phyloP scores from a whole-genome alignment of 92 coral and sea anemone genomes.

The Bergia puertoricense region DNA sequence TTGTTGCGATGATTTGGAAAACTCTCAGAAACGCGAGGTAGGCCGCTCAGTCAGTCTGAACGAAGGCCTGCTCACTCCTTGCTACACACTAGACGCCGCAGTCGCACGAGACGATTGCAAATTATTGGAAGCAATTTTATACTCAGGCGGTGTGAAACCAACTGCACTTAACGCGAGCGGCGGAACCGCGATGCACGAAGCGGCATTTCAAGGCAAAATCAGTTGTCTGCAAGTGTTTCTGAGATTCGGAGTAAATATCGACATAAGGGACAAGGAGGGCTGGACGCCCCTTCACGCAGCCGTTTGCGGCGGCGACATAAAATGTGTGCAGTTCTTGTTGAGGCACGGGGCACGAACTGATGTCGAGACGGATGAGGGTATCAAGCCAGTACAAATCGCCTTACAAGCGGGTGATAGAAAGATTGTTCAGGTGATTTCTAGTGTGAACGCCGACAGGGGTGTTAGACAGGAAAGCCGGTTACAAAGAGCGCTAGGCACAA shows the following conservation, averaged over 20 bases:
- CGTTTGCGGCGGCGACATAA: constrained; percentile 80
- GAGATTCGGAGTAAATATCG: constrained; percentile 68
- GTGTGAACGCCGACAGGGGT: constrained; percentile 37
- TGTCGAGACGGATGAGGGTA: constrained; percentile 67
- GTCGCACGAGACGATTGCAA: constrained; percentile 75
- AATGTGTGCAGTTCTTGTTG: constrained; percentile 61
- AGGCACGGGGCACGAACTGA: constrained; percentile 67
- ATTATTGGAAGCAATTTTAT: constrained; percentile 63
- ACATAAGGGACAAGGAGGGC: constrained; percentile 77
- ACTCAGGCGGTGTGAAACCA: constrained; percentile 64
- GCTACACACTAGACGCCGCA: constrained; percentile 81
- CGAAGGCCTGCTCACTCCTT: constrained; percentile 60
- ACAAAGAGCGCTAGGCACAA: not conserved
- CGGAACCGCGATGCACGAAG: constrained; percentile 87
- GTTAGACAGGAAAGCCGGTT: not conserved
- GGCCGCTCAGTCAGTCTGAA: constrained; percentile 25
- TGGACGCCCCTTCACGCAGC: constrained; percentile 94
- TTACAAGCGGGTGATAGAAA: constrained; percentile 47
- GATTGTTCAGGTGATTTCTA: constrained; percentile 30
- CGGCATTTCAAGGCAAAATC: constrained; percentile 84
- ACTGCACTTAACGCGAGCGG: constrained; percentile 78
- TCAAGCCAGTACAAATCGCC: constrained; percentile 74
- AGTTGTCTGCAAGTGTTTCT: constrained; percentile 70
- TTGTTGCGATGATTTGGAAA: constrained; percentile 10
- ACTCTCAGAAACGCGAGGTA: not conserved